Conservation (phyloP, 2,888 invertebrate genomes). For the Drosophila neonasuta region DNA sequence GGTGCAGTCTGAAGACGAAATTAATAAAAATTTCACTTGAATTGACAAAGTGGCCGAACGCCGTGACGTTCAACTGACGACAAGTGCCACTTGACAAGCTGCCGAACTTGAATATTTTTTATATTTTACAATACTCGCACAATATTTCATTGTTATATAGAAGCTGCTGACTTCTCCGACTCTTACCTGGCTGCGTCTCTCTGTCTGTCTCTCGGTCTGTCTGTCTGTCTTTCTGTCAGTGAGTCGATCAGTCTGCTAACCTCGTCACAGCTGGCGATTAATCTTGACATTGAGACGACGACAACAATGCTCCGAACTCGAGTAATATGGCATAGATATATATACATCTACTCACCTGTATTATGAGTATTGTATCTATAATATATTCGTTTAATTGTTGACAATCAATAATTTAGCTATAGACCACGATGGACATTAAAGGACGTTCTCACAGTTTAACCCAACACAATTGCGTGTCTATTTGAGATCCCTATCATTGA, state of each 20-base stretch:
- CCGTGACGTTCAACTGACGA: constrained; percentile 78
- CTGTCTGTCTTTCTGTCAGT: constrained; percentile 33
- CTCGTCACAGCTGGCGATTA: constrained; percentile 77
- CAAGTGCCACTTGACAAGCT: constrained; percentile 79
- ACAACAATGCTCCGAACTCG: constrained; percentile 30
- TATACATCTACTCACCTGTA: constrained; percentile 2
- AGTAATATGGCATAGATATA: constrained; percentile 23
- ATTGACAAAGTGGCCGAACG: constrained; percentile 78
- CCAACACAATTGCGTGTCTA: constrained; percentile 42
- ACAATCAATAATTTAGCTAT: constrained; percentile 64
- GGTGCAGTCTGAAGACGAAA: constrained; percentile 73
- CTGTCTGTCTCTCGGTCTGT: constrained; percentile 20
- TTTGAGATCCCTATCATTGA: constrained; percentile 59
- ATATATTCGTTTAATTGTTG: constrained; percentile 50
- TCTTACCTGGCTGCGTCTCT: constrained; percentile 40
- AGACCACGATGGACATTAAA: constrained; percentile 25
- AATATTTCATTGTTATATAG: constrained; percentile 74
- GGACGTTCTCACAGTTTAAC: constrained; percentile 55
- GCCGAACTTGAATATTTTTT: constrained; percentile 73
- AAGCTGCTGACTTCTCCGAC: constrained; percentile 48
- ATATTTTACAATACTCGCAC: constrained; percentile 50
- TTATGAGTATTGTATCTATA: constrained; percentile 16
- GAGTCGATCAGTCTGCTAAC: constrained; percentile 53
- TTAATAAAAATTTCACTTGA: constrained; percentile 80
- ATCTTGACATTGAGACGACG: constrained; percentile 75